A percentile compares a stretch with the other conserved stretches of the same genome.
These are phyloP conservation scores for Chydorus sphaericus DNA, from an alignment of 2,888 invertebrate genomes.

Conservation along the genomic window DNA sequence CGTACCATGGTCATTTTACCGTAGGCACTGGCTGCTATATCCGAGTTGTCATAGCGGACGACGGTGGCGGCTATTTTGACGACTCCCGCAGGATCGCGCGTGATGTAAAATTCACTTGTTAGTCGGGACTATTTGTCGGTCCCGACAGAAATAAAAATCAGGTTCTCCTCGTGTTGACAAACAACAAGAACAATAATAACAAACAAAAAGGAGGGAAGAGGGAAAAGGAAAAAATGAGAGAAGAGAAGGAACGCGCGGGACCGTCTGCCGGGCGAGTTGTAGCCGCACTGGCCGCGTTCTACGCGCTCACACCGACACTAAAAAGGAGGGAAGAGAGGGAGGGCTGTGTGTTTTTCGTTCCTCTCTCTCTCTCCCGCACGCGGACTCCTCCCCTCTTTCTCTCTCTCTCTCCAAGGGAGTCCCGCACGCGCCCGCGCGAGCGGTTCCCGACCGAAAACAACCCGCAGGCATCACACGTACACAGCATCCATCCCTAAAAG, in stretches of 20 bases:
- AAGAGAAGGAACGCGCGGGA: not conserved
- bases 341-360: not conserved
- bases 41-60: constrained; percentile 12
- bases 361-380: constrained; percentile 7
- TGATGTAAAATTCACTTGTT: not conserved
- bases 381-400: not conserved
- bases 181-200: not conserved
- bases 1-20: constrained; percentile 16
- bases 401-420: not conserved
- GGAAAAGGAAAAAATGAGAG: not conserved
- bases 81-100: not conserved
- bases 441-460: no score
- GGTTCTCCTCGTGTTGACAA: not conserved
- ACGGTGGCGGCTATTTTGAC: constrained; percentile 3
- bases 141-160: not conserved
- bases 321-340: not conserved
- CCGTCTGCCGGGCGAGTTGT: no score
- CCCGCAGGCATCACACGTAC: no score
- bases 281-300: no score
- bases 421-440: no score
- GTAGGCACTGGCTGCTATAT: constrained; percentile 8
- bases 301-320: not conserved
- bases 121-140: not conserved
- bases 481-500: no score
- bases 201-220: not conserved